These are phyloP conservation scores for Engraulis encrasicolus DNA, from an alignment of 2,113 vertebrate genomes.

Conservation along the genomic window DNA sequence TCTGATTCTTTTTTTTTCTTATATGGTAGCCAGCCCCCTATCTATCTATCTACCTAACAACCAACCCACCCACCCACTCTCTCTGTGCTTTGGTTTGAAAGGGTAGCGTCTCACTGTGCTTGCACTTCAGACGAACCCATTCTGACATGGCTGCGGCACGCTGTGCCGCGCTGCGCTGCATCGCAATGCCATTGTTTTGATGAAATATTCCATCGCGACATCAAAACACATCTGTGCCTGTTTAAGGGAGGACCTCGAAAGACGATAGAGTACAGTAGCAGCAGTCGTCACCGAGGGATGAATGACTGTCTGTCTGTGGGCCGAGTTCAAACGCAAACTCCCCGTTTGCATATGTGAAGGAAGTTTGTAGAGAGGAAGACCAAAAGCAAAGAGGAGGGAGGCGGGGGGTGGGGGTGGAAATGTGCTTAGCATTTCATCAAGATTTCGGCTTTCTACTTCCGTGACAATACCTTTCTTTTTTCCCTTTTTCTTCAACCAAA, in stretches of 20 bases:
- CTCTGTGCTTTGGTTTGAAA: not conserved
- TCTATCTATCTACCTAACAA: too few species aligned
- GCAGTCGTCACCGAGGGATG: not conserved
- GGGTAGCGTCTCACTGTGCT: not conserved
- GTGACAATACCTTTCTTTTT: not conserved
- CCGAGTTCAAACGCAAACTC: conserved; percentile 19
- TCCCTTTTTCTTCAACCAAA: not conserved
- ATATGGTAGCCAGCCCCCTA: not conserved
- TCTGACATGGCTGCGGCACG: conserved; percentile 8
- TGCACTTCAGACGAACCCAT: conserved; percentile 25
- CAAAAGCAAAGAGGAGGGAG: not conserved
- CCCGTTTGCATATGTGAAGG: conserved; percentile 22
- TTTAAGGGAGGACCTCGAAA: conserved; percentile 18
- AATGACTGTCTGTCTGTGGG: conserved; percentile 35
- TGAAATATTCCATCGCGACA: conserved; percentile 12
- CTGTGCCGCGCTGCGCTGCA: not conserved
- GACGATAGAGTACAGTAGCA: conserved; percentile 3
- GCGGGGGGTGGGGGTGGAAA: too few species aligned
- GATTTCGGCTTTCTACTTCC: conserved; percentile 10
- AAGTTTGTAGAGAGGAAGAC: not conserved
- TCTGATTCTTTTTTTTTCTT: not conserved
- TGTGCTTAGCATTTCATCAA: conserved; percentile 29
- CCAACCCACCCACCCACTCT: too few species aligned
- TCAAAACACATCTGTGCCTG: not conserved
- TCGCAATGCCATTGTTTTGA: conserved; percentile 20